phyloP scores from a whole-genome alignment of 2,888 invertebrate species.

The Leptopterna dolabrata region DNA sequence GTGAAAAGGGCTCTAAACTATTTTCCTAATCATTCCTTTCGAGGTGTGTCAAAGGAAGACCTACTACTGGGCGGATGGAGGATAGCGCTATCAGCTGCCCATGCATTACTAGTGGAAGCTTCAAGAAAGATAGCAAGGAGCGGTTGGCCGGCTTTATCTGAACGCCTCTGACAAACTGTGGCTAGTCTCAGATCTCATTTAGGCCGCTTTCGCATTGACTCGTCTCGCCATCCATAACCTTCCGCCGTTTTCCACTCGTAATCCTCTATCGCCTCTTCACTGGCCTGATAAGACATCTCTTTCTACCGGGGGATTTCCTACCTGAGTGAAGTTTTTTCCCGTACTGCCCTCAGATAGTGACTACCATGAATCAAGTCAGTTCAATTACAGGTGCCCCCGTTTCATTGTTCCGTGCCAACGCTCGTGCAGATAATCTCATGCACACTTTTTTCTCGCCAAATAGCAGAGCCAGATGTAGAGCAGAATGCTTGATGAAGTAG shows the following conservation, averaged over 20 bases:
- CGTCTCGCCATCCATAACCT: slow-evolving; percentile 39
- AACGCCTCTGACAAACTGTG: slow-evolving; percentile 33
- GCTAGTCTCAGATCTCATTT: slow-evolving; percentile 45
- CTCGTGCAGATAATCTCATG: slow-evolving; percentile 17
- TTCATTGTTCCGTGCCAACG: slow-evolving; percentile 38
- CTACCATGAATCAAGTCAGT: slow-evolving; percentile 27
- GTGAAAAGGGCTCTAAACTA: not conserved
- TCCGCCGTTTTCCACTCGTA: slow-evolving; percentile 14
- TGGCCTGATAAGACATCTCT: slow-evolving; percentile 24
- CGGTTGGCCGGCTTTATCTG: not conserved
- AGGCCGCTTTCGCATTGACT: slow-evolving; percentile 34
- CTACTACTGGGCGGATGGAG: not conserved
- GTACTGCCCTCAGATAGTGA: slow-evolving; percentile 6
- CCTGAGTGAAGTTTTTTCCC: slow-evolving; percentile 37
- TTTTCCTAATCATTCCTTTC: not conserved
- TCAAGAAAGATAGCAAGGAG: not conserved
- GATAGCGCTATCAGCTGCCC: slow-evolving; percentile 9
- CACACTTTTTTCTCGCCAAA: not conserved
- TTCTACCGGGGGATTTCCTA: slow-evolving; percentile 8
- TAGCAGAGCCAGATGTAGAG: not conserved
- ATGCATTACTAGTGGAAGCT: slow-evolving; percentile 31
- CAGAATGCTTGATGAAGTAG: not conserved
- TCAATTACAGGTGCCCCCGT: slow-evolving; percentile 30
- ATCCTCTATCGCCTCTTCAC: slow-evolving; percentile 6
- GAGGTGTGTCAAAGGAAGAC: not conserved